Evolutionary conservation across 2,797 vertebrate species (phyloP).

Genomic region (Sebastes diaconus): DNA sequence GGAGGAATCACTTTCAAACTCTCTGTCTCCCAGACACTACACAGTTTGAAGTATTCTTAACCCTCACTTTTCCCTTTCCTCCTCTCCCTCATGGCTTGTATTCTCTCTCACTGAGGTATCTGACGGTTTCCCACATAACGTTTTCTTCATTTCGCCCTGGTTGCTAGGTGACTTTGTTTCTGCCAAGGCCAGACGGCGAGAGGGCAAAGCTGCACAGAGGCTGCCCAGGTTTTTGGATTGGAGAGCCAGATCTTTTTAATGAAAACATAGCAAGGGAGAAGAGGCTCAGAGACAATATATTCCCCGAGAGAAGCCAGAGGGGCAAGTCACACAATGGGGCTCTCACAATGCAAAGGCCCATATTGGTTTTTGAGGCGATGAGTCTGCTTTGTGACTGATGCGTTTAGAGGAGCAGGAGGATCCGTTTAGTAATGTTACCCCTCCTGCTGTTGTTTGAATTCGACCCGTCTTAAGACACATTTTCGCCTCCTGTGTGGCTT

Average conservation of each 20-base stretch:
- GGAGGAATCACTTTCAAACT: constrained; percentile 53
- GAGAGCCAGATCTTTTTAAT: constrained; percentile 68
- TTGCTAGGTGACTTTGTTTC: constrained; percentile 80
- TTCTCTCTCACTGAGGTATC: constrained; percentile 23
- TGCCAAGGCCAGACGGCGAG: constrained; percentile 45
- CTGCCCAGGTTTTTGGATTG: constrained; percentile 29
- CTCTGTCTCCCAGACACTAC: constrained; percentile 22
- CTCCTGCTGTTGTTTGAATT: constrained; percentile 56
- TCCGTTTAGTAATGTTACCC: constrained; percentile 17
- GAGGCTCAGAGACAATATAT: constrained; percentile 64
- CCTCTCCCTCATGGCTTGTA: neutral
- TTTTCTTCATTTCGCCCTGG: constrained; percentile 53
- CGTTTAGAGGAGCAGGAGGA: constrained; percentile 37
- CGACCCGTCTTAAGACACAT: constrained; percentile 11
- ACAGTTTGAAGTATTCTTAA: constrained; percentile 47
- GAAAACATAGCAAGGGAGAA: constrained; percentile 69
- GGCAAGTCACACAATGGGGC: constrained; percentile 46
- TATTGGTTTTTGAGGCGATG: constrained; percentile 62
- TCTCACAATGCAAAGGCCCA: constrained; percentile 49
- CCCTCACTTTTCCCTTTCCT: constrained; percentile 28
- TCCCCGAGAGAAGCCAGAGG: constrained; percentile 48
- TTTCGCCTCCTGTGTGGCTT: constrained; percentile 30
- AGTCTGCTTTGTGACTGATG: constrained; percentile 58
- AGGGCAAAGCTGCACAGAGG: constrained; percentile 55
- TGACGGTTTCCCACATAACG: constrained; percentile 52